These are phyloP conservation scores for Aethina tumida DNA, from an alignment of 1,140 invertebrate genomes.

Conservation along the genomic window DNA sequence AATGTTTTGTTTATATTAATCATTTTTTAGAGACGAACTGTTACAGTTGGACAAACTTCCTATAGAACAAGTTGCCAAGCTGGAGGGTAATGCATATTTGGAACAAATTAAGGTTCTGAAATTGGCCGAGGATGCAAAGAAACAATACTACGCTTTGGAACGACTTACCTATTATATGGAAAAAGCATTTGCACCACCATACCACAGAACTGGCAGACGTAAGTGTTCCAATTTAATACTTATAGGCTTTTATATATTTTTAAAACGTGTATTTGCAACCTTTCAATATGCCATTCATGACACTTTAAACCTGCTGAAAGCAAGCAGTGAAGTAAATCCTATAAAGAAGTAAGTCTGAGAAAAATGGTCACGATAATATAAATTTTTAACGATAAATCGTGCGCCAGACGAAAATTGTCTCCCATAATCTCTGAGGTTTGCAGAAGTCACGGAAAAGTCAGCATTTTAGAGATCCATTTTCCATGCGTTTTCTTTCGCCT, in stretches of 20 bases:
- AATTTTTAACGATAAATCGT: too few species aligned
- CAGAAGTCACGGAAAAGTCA: too few species aligned
- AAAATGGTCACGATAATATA: neutral
- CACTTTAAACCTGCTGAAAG: too few species aligned
- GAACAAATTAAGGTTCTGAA: conserved; percentile 47
- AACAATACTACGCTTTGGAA: conserved; percentile 44
- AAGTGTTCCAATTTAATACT: neutral
- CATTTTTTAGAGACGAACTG: conserved; percentile 28
- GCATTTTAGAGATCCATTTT: too few species aligned
- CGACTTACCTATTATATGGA: conserved; percentile 42
- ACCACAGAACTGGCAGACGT: conserved; percentile 16
- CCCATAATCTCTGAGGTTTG: too few species aligned
- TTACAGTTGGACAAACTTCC: conserved; percentile 47
- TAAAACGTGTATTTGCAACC: too few species aligned
- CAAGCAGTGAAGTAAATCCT: too few species aligned
- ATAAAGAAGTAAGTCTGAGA: neutral
- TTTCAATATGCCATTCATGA: too few species aligned
- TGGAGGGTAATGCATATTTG: conserved; percentile 45
- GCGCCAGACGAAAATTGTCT: too few species aligned
- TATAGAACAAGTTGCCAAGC: conserved; percentile 43
- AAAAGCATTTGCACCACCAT: conserved; percentile 43
- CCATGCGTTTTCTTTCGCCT: too few species aligned
- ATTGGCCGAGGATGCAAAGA: conserved; percentile 46
- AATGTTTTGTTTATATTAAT: neutral
- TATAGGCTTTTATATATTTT: too few species aligned